Evolutionary conservation across 2,888 invertebrate genomes (phyloP).

Genomic region (Tachystola acroxantha): DNA sequence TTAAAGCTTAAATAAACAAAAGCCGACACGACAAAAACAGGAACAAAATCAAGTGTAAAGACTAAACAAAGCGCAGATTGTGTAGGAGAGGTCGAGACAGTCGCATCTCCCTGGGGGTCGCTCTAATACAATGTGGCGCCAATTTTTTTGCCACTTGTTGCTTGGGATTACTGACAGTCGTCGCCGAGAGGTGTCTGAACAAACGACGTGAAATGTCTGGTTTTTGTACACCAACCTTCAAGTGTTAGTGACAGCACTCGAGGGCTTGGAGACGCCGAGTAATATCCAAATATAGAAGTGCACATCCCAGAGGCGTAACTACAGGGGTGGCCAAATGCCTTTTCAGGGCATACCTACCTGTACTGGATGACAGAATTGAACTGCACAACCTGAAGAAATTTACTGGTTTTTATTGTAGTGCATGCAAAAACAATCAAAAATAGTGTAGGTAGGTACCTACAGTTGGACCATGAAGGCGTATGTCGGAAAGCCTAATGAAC

Average conservation of each 20-base stretch:
- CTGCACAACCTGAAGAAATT: no score
- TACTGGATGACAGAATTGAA: no score
- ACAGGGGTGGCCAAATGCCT: no score
- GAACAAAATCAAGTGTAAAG: conserved; percentile 53
- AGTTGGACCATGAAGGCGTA: no score
- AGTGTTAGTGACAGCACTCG: conserved; percentile 34
- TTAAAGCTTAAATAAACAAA: conserved; percentile 43
- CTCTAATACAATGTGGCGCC: conserved; percentile 59
- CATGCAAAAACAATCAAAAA: background rate
- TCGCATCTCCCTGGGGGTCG: conserved; percentile 43
- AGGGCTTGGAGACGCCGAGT: conserved; percentile 24
- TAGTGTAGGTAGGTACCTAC: no score
- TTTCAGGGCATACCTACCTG: no score
- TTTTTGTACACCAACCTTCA: conserved; percentile 56
- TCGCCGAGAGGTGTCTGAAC: conserved; percentile 56
- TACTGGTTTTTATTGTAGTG: no score
- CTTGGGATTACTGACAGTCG: conserved; percentile 41
- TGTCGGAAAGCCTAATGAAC: no score
- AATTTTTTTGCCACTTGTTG: conserved; percentile 53
- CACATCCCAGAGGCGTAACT: no score
- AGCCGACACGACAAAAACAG: conserved; percentile 38
- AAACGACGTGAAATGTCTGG: conserved; percentile 70
- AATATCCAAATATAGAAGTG: conserved; percentile 12
- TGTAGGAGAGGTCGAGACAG: conserved; percentile 34
- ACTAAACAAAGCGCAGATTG: conserved; percentile 42